These are phyloP conservation scores for Blastomussa wellsi DNA, from an alignment of 92 coral and sea anemone genomes.

Conservation along the genomic window DNA sequence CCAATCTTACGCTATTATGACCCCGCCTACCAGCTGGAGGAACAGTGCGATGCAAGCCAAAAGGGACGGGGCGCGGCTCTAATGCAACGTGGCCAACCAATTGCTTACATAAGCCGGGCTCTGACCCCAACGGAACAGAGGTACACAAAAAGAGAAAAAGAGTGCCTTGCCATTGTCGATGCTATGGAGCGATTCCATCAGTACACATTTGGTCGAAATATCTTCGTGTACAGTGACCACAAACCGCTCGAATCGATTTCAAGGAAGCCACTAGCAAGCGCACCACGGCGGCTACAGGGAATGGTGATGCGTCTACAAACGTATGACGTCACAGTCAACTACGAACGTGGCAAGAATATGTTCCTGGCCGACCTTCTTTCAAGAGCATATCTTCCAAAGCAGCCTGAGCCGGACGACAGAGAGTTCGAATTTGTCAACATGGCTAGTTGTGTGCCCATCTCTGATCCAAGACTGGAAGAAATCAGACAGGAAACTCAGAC, in stretches of 20 bases:
- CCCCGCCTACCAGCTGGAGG: background rate
- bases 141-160: background rate
- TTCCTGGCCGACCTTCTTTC: background rate
- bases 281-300: constrained; percentile 12
- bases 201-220: no score
- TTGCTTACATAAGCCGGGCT: background rate
- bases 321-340: background rate
- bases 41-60: constrained; percentile 5
- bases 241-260: no score
- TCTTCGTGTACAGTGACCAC: no score
- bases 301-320: background rate
- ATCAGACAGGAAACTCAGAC: background rate
- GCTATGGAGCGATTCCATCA: background rate
- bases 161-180: background rate
- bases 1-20: constrained; percentile 9
- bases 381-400: background rate
- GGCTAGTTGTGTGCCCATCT: background rate
- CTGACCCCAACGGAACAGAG: constrained; percentile 1
- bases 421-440: background rate
- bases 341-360: background rate
- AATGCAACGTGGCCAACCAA: background rate
- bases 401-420: background rate
- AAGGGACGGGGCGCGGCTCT: constrained; percentile 12
- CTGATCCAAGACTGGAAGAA: background rate
- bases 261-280: no score